Percentiles rank a stretch among this genome's conserved stretches.
phyloP scores from a whole-genome alignment of 2,113 vertebrate genomes.

The Mobula birostris region DNA sequence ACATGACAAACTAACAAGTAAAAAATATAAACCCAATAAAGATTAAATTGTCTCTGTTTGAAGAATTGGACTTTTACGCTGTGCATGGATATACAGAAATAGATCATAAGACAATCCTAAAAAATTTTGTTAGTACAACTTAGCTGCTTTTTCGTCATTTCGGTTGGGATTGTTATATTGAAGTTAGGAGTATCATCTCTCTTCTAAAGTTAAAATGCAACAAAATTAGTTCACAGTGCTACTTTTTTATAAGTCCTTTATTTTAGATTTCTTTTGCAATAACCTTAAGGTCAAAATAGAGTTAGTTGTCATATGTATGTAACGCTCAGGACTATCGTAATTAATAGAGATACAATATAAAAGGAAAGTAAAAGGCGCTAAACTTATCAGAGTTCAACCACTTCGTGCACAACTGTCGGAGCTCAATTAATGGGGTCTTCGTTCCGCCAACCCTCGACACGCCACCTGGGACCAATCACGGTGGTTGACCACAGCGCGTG shows the following conservation, averaged over 20 bases:
- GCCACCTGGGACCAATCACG: no score
- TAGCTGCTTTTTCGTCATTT: not conserved
- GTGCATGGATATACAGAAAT: not conserved
- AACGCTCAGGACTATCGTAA: no score
- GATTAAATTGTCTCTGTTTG: not conserved
- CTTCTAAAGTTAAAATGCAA: not conserved
- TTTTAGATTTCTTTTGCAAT: not conserved
- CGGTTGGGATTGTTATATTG: not conserved
- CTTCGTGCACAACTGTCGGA: no score
- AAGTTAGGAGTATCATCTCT: not conserved
- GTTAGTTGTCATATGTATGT: no score
- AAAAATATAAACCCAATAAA: not conserved
- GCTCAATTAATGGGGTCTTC: no score
- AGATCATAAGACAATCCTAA: not conserved
- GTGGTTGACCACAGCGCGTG: no score
- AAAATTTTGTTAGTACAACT: not conserved
- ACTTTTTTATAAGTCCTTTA: not conserved
- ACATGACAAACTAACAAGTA: not conserved
- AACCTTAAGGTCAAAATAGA: no score
- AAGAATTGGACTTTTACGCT: no score
- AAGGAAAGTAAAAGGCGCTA: no score
- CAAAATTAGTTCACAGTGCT: not conserved
- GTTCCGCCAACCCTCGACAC: no score
- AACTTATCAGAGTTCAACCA: no score
- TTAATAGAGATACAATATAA: no score